Percentiles rank a stretch among this genome's conserved stretches.
Conservation (phyloP, 2,888 invertebrate species). For the Lymantria dispar region DNA sequence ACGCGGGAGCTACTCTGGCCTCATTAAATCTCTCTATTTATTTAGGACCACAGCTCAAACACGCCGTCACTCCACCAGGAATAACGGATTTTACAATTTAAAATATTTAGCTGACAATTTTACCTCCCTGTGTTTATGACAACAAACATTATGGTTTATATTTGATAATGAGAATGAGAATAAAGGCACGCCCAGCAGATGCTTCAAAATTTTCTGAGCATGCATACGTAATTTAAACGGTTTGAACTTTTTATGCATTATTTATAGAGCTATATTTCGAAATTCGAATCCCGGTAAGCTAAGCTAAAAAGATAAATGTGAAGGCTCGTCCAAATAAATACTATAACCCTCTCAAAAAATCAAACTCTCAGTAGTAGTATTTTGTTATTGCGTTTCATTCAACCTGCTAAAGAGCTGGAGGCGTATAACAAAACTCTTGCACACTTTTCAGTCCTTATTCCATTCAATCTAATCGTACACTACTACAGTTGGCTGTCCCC, state of each 20-base stretch:
- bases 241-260: neutral
- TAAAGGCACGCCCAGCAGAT: slow-evolving; percentile 17
- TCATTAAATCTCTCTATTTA: slow-evolving; percentile 77
- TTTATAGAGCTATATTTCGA: no score
- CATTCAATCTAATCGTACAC: no score
- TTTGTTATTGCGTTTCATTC: no score
- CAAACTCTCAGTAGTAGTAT: no score
- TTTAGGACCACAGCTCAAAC: slow-evolving; percentile 74
- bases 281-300: no score
- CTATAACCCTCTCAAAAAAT: no score
- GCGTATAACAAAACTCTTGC: no score
- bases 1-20: slow-evolving; percentile 45
- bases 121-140: slow-evolving; percentile 63
- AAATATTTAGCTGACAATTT: slow-evolving; percentile 72
- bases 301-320: no score
- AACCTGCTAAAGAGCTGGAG: no score
- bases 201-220: slow-evolving; percentile 6
- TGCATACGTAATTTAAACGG: neutral
- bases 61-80: slow-evolving; percentile 62
- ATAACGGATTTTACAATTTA: slow-evolving; percentile 75
- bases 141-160: slow-evolving; percentile 64
- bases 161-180: slow-evolving; percentile 33
- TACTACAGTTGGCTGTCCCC: no score
- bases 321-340: no score
- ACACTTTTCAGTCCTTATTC: no score